Percentiles rank a stretch among this genome's conserved stretches.
Evolutionary conservation across 2,888 invertebrate genomes (phyloP).

Genomic region (Oscheius sp.): DNA sequence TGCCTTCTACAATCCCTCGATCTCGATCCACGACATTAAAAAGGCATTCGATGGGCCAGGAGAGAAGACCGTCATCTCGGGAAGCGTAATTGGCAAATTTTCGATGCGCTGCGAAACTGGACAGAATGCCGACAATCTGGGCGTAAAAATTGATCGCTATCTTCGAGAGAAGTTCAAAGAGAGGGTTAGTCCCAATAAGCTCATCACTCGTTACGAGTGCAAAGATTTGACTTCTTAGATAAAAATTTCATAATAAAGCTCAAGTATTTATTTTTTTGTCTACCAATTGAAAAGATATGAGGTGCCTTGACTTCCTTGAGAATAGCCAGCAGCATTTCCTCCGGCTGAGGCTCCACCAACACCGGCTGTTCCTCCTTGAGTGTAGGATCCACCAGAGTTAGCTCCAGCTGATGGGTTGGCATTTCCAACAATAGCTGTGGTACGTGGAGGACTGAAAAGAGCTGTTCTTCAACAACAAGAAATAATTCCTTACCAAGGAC

Average conservation of each 20-base stretch:
- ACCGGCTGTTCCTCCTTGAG: no score
- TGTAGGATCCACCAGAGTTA: no score
- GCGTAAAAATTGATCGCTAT: neutral
- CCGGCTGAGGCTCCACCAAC: no score
- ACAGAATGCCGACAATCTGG: neutral
- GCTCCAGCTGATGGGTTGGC: no score
- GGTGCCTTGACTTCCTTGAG: no score
- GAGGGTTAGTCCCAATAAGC: neutral
- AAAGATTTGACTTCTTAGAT: no score
- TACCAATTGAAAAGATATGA: no score
- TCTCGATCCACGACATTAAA: constrained; percentile 6
- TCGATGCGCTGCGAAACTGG: neutral
- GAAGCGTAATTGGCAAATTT: constrained; percentile 3
- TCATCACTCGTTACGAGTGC: neutral
- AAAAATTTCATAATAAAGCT: no score
- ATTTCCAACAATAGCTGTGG: neutral
- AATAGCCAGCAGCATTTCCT: no score
- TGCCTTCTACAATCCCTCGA: neutral
- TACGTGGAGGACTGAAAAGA: neutral
- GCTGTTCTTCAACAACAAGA: neutral
- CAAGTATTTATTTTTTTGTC: no score
- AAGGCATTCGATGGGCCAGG: constrained; percentile 3
- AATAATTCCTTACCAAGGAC: neutral
- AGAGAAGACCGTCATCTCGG: constrained; percentile 10
- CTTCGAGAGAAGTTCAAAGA: neutral